Evolutionary conservation across 2,888 invertebrate species (phyloP), one percentile per base, ranked within the genome.

Genomic region (Raillietiella orientalis): DNA sequence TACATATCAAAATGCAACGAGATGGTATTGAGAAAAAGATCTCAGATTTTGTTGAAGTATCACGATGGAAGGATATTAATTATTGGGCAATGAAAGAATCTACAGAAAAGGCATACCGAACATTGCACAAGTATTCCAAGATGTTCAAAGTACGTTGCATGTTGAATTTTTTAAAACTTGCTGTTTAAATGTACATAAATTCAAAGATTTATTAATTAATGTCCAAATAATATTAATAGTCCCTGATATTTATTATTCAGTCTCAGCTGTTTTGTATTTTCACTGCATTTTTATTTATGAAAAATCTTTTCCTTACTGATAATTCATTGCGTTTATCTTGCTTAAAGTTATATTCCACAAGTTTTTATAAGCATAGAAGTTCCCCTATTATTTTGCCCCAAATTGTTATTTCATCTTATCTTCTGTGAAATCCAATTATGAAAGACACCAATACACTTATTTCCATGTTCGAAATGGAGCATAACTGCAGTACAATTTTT

Each of bases 31-130:
- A 87, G 40, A 79, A 75, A 47, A 71, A 79, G 43, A 45, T 96
- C 8, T 66, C 67, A 35, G 84, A 84, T 35, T 79, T 75, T 41
- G 71, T 93, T 2, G 84, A 87, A 46, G 87, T 96, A 28, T 72
- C 72, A 26, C 59, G 75, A 20, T 96, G 90, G 72, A 74, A 69
- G 38, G 90, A 96, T 40, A 59, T 77, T 9, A 90, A 71, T 39
- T 82, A 84, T 43, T 87, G 77, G 63, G 66, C 82, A 16, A 65
- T 93, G 28, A 77, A 72, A 36, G 69, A 71, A 34, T 69, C 77
- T 1, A 65, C 82, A 1, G 66, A 70, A 21, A 77, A 74, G 39
- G 69, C 75, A 0, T 84, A 87, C 41, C 63, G 67, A 32, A 70
- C 65, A 12, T 50, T 90, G 6, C 70, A 72, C 41, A 82, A 79